Conservation (phyloP, 2,797 vertebrate genomes). For the Thunnus albacares region DNA sequence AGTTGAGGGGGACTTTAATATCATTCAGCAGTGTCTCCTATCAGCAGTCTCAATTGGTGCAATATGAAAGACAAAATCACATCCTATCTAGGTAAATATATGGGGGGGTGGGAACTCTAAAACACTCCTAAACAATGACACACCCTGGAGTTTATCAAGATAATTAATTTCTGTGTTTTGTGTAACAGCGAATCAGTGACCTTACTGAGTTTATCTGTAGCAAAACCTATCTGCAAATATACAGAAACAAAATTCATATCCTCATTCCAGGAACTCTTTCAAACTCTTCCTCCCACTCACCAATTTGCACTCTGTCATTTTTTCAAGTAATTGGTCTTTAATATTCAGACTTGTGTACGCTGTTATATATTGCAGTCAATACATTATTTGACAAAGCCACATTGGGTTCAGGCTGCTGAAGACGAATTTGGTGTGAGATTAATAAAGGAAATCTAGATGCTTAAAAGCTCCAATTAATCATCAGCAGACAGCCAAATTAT, state of each 20-base stretch:
- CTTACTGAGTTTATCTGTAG: constrained; percentile 29
- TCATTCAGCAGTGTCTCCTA: neutral
- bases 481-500: constrained; percentile 72
- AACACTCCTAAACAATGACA: neutral
- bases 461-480: constrained; percentile 79
- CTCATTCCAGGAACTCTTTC: constrained; percentile 24
- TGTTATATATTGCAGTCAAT: constrained; percentile 69
- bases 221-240: constrained; percentile 27
- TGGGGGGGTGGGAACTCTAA: no score
- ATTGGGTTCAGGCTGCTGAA: constrained; percentile 53
- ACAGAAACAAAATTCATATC: constrained; percentile 17
- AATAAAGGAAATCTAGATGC: constrained; percentile 74
- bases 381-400: constrained; percentile 74
- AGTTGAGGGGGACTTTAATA: no score
- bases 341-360: constrained; percentile 57
- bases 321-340: constrained; percentile 63
- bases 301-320: constrained; percentile 55
- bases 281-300: constrained; percentile 11
- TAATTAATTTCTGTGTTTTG: neutral
- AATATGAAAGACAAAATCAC: neutral
- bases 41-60: neutral
- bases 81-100: neutral
- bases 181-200: neutral
- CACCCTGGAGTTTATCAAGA: constrained; percentile 5
- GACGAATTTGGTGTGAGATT: constrained; percentile 72